phyloP scores from a whole-genome alignment of 2,888 invertebrate genomes.

The Asteroscopus sphinx region DNA sequence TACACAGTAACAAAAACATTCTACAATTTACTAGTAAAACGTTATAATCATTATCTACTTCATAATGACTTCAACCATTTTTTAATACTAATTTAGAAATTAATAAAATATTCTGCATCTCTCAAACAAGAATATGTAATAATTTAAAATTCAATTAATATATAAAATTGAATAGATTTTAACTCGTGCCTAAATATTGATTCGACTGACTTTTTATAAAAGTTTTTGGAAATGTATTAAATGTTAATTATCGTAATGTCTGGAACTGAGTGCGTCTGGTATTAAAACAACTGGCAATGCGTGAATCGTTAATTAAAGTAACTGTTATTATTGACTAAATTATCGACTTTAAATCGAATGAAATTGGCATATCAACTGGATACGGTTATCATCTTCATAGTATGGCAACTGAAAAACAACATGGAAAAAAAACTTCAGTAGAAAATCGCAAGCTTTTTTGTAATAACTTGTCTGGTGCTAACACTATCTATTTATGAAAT shows the following conservation, averaged over 20 bases:
- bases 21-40: background rate
- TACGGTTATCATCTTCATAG: too few species aligned
- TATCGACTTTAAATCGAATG: background rate
- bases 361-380: background rate
- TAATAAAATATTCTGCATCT: conserved; percentile 23
- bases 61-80: background rate
- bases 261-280: conserved; percentile 8
- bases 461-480: too few species aligned
- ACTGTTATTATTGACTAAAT: background rate
- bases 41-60: background rate
- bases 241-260: conserved; percentile 8
- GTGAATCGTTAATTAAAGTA: background rate
- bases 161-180: conserved; percentile 27
- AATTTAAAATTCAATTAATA: conserved; percentile 17
- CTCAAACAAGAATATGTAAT: too few species aligned
- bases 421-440: too few species aligned
- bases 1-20: conserved; percentile 5
- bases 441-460: too few species aligned
- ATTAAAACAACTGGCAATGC: background rate
- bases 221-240: conserved; percentile 18
- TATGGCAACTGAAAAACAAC: too few species aligned
- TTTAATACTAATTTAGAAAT: background rate
- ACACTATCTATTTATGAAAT: too few species aligned
- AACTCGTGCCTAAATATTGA: conserved; percentile 50
- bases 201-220: conserved; percentile 52